phyloP scores from a whole-genome alignment of 2,888 invertebrate genomes.

The Disparrhopalites patrizii region DNA sequence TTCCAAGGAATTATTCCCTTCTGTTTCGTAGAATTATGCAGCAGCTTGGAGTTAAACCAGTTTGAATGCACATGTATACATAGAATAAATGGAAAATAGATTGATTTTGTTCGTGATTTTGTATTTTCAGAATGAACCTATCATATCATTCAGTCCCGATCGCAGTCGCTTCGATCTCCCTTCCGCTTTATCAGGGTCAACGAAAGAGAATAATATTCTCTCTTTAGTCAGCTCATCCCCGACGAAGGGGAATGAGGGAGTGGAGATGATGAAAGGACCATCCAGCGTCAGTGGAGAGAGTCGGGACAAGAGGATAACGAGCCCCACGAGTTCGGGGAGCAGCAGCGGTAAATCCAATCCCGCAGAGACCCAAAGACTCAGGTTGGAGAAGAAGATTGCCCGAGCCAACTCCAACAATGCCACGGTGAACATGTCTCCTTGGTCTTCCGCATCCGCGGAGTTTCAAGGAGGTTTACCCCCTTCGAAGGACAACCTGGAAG shows the following conservation, averaged over 20 bases:
- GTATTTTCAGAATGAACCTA: slow-evolving; percentile 34
- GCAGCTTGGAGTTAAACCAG: too few relatives aligned
- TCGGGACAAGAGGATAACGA: not conserved
- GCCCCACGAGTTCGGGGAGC: not conserved
- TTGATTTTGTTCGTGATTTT: not conserved
- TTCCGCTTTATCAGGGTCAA: slow-evolving; percentile 5
- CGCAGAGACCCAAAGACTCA: slow-evolving; percentile 37
- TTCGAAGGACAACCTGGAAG: not conserved
- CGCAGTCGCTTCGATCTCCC: slow-evolving; percentile 37
- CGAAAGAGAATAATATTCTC: slow-evolving; percentile 28
- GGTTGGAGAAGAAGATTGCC: slow-evolving; percentile 42
- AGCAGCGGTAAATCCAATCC: not conserved
- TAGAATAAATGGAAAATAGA: not conserved
- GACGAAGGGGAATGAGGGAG: too few relatives aligned
- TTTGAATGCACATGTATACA: too few relatives aligned
- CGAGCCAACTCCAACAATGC: slow-evolving; percentile 27
- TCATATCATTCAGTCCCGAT: slow-evolving; percentile 44
- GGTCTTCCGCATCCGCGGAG: not conserved
- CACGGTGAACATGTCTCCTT: not conserved
- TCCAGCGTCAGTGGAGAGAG: not conserved
- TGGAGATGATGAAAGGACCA: not conserved
- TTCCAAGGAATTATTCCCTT: not conserved
- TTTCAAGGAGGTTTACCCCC: not conserved
- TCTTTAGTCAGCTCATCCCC: slow-evolving; percentile 16
- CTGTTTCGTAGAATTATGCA: too few relatives aligned